Conservation (phyloP, 2,888 invertebrate genomes). For the Unio pictorum region DNA sequence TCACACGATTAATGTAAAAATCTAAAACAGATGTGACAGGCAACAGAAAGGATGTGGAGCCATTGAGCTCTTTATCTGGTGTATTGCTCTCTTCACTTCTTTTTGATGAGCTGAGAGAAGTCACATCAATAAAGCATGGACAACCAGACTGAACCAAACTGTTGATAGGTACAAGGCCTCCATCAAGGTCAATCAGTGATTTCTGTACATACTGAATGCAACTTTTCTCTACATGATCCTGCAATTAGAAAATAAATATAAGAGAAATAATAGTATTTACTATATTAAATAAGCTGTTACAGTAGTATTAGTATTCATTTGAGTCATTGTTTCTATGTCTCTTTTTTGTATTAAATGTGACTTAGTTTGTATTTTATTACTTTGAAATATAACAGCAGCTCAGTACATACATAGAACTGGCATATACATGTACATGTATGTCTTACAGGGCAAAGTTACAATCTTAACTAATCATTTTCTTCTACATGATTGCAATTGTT, state of each 20-base stretch:
- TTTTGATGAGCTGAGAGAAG: slow-evolving; percentile 1
- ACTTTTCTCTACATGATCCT: slow-evolving; percentile 20
- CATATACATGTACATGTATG: too few species aligned
- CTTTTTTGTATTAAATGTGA: too few species aligned
- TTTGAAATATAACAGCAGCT: too few species aligned
- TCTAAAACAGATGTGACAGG: slow-evolving; percentile 16
- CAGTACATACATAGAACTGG: too few species aligned
- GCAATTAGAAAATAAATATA: slow-evolving; percentile 1
- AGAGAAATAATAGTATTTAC: too few species aligned
- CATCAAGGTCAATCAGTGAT: slow-evolving; percentile 35
- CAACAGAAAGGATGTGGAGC: slow-evolving; percentile 3
- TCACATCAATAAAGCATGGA: slow-evolving; percentile 12
- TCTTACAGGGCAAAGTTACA: too few species aligned
- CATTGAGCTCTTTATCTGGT: neutral
- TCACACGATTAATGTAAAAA: neutral
- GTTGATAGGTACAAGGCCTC: slow-evolving; percentile 35
- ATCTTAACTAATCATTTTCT: too few species aligned
- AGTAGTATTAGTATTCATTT: too few species aligned
- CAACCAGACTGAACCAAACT: slow-evolving; percentile 29
- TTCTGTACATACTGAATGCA: slow-evolving; percentile 35
- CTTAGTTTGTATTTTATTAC: too few species aligned
- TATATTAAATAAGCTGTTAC: too few species aligned
- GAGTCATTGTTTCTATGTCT: too few species aligned
- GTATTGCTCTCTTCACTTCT: slow-evolving; percentile 2
- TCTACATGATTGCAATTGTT: too few species aligned